Conservation (phyloP, 2,113 vertebrate genomes). For the Triplophysa siluroides region DNA sequence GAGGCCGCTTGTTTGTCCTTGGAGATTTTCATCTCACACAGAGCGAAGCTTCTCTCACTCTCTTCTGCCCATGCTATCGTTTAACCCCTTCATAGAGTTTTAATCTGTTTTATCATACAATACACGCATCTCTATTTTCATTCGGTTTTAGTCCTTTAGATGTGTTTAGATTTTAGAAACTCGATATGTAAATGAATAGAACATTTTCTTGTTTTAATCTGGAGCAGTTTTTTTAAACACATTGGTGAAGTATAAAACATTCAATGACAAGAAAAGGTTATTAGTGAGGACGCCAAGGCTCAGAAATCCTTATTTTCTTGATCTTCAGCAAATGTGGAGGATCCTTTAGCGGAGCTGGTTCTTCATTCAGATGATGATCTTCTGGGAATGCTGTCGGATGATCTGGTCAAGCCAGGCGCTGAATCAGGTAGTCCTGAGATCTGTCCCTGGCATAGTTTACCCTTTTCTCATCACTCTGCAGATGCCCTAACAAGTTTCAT, state of each 20-base stretch:
- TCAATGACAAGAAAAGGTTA: not conserved
- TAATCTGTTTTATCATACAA: not conserved
- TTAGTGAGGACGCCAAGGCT: not conserved
- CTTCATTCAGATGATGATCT: conserved; percentile 93
- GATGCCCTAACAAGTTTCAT: conserved; percentile 24
- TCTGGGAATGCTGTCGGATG: conserved; percentile 89
- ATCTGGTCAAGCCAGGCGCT: conserved; percentile 83
- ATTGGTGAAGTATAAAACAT: too few species aligned
- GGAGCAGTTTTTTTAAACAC: too few species aligned
- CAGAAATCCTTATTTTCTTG: conserved; percentile 49
- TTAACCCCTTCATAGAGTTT: not conserved
- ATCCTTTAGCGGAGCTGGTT: conserved; percentile 88
- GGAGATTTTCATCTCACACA: conserved; percentile 5
- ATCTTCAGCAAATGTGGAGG: conserved; percentile 80
- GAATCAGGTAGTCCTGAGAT: conserved; percentile 74
- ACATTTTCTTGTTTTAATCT: too few species aligned
- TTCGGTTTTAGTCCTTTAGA: not conserved
- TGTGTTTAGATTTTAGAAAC: too few species aligned
- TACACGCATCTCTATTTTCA: not conserved
- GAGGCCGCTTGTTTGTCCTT: conserved; percentile 42
- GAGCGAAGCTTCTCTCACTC: conserved; percentile 17
- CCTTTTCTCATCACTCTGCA: conserved; percentile 9
- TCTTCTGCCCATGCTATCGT: not conserved
- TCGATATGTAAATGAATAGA: too few species aligned
- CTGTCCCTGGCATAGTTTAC: conserved; percentile 5